Evolutionary conservation across 2,797 vertebrate genomes (phyloP).

Genomic region (Mico argentatus): DNA sequence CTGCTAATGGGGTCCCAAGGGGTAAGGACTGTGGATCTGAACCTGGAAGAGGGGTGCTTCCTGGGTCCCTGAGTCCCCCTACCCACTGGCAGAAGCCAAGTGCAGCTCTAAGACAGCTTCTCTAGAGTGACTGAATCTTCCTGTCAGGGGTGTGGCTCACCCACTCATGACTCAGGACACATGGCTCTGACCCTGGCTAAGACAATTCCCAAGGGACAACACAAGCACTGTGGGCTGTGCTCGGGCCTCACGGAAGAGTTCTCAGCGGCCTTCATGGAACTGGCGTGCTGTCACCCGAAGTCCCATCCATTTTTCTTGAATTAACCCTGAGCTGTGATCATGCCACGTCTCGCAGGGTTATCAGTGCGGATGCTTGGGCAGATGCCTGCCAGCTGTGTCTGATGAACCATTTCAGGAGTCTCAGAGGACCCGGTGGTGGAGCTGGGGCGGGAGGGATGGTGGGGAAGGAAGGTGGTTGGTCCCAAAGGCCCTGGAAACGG

Average conservation of each 20-base stretch:
- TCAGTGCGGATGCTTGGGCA: accelerated
- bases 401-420: background rate
- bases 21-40: background rate
- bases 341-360: accelerated
- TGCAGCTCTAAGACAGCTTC: background rate
- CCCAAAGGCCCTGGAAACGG: background rate
- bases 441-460: background rate
- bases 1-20: background rate
- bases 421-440: accelerated
- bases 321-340: background rate
- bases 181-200: background rate
- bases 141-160: accelerated
- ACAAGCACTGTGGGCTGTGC: accelerated
- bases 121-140: background rate
- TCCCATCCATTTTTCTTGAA: background rate
- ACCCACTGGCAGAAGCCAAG: too few species aligned
- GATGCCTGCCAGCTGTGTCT: background rate
- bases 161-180: background rate
- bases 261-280: accelerated
- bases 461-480: background rate
- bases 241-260: background rate
- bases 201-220: background rate
- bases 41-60: background rate
- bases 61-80: background rate
- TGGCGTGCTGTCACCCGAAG: accelerated